Percentiles rank a stretch among this genome's conserved stretches.
Evolutionary conservation across 2,888 invertebrate genomes (phyloP).

Genomic region (Campoletis raptor): DNA sequence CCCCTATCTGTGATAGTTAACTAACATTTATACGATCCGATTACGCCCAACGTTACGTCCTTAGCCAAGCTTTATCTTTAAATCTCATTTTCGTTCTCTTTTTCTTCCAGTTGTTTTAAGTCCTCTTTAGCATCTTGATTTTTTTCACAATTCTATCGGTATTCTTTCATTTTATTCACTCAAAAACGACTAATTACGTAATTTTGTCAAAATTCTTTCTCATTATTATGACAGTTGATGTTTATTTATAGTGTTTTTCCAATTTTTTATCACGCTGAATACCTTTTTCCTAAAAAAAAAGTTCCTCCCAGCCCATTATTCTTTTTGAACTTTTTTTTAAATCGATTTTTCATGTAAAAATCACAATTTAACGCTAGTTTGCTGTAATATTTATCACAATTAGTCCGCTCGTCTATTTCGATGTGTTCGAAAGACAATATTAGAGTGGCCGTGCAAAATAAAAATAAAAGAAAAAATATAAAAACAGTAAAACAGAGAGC

Average conservation of each 20-base stretch:
- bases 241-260: neutral
- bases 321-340: neutral
- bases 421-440: constrained; percentile 44
- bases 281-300: neutral
- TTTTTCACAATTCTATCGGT: neutral
- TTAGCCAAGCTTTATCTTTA: constrained; percentile 69
- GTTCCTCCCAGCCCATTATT: neutral
- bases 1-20: constrained; percentile 54
- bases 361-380: neutral
- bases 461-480: constrained; percentile 22
- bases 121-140: constrained; percentile 26
- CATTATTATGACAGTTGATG: neutral
- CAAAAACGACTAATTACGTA: neutral
- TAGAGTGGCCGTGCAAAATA: constrained; percentile 37
- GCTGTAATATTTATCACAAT: constrained; percentile 3
- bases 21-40: constrained; percentile 78
- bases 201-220: neutral
- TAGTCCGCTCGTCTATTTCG: constrained; percentile 29
- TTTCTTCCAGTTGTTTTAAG: constrained; percentile 2
- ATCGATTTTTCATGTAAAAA: neutral
- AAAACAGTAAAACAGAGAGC: constrained; percentile 61
- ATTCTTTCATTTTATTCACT: neutral
- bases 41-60: constrained; percentile 76
- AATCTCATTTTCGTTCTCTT: constrained; percentile 45
- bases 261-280: neutral